Percentiles rank a stretch among this genome's conserved stretches.
These are phyloP conservation scores for fruit fly (Drosophila melanogaster) DNA, from an alignment of 1,140 invertebrate species.

Conservation along the genomic window DNA sequence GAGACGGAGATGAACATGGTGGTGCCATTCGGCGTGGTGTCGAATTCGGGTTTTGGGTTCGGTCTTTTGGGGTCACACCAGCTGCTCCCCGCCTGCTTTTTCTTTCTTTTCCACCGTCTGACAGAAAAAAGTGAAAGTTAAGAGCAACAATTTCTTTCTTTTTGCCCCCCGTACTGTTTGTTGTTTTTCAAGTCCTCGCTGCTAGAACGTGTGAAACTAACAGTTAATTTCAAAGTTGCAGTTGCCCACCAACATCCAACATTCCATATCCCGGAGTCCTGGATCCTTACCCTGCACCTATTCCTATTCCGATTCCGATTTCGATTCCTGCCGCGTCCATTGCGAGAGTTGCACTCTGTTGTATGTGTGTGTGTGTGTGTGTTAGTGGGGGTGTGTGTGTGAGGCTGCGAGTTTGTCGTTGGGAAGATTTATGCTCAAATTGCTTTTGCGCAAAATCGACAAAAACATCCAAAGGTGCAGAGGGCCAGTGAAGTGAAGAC, in stretches of 20 bases:
- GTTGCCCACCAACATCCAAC: constrained; percentile 36
- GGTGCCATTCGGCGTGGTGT: constrained; percentile 16
- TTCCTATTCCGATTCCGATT: constrained; percentile 31
- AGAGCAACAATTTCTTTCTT: constrained; percentile 75
- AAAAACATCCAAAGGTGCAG: constrained; percentile 49
- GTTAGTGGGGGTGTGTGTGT: constrained; percentile 24
- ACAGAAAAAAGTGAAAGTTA: constrained; percentile 73
- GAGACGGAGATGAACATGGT: constrained; percentile 4
- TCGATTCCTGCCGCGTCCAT: constrained; percentile 57
- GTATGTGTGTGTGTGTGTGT: constrained; percentile 4
- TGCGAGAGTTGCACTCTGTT: constrained; percentile 43
- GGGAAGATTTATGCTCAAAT: constrained; percentile 77
- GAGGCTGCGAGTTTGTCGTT: constrained; percentile 72
- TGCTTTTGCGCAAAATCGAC: constrained; percentile 81
- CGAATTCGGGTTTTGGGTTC: constrained; percentile 43
- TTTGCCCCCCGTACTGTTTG: constrained; percentile 15
- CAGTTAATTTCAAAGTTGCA: constrained; percentile 74
- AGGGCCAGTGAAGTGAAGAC: constrained; percentile 1
- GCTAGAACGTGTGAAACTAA: constrained; percentile 76
- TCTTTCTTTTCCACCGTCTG: constrained; percentile 29
- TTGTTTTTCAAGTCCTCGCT: constrained; percentile 22
- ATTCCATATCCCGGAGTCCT: constrained; percentile 21
- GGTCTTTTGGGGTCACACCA: constrained; percentile 55
- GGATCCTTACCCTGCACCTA: constrained; percentile 4
- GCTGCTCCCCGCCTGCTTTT: constrained; percentile 57